Base-by-base conservation (phyloP, 1,140 invertebrate species). In the Drosophila nigromelanica region DNA sequence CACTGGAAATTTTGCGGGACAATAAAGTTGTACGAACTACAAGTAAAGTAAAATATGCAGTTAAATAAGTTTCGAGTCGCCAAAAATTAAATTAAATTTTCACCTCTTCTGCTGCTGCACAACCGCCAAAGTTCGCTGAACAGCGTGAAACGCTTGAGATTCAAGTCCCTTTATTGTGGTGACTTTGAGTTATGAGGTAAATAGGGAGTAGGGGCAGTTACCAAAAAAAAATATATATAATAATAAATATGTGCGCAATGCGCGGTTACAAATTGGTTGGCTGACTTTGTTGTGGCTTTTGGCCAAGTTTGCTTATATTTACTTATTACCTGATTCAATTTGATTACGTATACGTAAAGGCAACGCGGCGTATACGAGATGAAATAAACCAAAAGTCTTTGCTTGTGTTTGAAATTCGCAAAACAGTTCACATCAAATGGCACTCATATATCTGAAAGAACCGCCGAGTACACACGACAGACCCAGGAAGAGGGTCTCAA, bases 221-320 rank as follows among this genome's bases (percentile, higher is more conserved):
- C 1, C 10, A 18, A 40, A 21, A 10, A 15, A 54, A 27, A 14
- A 5, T 18, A 50, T 10, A 21, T 7, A 15, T 4, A 21, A 18
- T 18, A 18, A 18, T 18, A 18, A 18, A 18, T 60, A 73, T 68
- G 54, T 73, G 70, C 55, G 55, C 35, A 61, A 27, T 47, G 56
- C 71, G 56, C 58, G 64, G 35, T 56, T 69, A 62, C 71, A 73
- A 73, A 61, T 77, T 80, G 62, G 12, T 64, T 42, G 55, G 33
- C 27, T 54, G 54, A 47, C 82, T 86, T 82, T 86, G 78, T 68
- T 86, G 82, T 71, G 82, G 82, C 74, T 78, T 76, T 63, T 60
- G 43, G 47, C 43, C 48, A 50, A 67, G 60, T 47, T 61, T 43
- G 30, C 39, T 55, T 48, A 51, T 37, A 58, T 48, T 42, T 73